phyloP scores from a whole-genome alignment of 1,140 invertebrate species.

The Oscheius sp. region DNA sequence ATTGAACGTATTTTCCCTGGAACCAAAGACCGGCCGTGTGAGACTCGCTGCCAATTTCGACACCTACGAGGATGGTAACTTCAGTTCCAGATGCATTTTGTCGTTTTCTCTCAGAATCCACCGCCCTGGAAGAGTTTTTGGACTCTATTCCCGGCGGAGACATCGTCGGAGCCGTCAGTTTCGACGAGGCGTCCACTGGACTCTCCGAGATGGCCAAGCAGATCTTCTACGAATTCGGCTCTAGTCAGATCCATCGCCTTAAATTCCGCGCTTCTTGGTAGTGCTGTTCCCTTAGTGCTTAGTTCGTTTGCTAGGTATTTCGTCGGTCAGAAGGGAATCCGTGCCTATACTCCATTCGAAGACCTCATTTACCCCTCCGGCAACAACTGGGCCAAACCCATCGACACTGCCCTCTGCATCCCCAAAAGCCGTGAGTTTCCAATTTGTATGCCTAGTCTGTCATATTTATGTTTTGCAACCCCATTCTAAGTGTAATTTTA shows the following conservation, averaged over 20 bases:
- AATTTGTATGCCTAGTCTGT: background rate
- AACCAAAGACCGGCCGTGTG: slow-evolving; percentile 56
- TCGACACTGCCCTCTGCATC: slow-evolving; percentile 30
- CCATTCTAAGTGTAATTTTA: background rate
- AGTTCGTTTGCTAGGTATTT: slow-evolving; percentile 59
- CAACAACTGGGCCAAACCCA: slow-evolving; percentile 39
- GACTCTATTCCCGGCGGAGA: slow-evolving; percentile 62
- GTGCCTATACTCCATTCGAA: slow-evolving; percentile 66
- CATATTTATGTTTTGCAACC: background rate
- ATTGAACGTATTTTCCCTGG: slow-evolving; percentile 63
- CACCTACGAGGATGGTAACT: slow-evolving; percentile 63
- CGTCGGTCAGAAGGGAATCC: slow-evolving; percentile 66
- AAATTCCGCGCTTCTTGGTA: slow-evolving; percentile 67
- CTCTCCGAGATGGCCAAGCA: slow-evolving; percentile 61
- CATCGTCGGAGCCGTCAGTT: slow-evolving; percentile 63
- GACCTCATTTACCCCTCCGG: slow-evolving; percentile 48
- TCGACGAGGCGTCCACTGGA: slow-evolving; percentile 63
- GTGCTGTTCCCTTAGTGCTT: background rate
- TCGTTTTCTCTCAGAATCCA: slow-evolving; percentile 60
- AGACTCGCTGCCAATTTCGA: slow-evolving; percentile 61
- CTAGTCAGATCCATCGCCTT: slow-evolving; percentile 67
- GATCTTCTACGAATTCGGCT: slow-evolving; percentile 64
- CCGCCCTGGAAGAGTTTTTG: slow-evolving; percentile 63
- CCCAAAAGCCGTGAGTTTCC: slow-evolving; percentile 20
- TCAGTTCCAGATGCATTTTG: background rate